Conservation (phyloP, 2,888 invertebrate species). For the Orchestes rusci region DNA sequence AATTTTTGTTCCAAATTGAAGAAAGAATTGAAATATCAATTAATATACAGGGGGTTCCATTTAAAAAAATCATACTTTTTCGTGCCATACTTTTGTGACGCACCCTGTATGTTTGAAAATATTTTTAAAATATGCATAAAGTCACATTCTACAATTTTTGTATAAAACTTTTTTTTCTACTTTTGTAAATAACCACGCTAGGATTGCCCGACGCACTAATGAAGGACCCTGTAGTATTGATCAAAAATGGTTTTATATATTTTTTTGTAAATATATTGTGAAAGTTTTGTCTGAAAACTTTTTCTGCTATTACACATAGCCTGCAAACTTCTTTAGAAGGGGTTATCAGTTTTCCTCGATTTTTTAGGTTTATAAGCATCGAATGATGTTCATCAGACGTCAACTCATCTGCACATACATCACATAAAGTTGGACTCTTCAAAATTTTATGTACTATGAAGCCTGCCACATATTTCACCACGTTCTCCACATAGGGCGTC, state of each 20-base stretch:
- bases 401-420: not conserved
- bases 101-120: no score
- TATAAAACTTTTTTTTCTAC: no score
- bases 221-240: no score
- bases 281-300: not conserved
- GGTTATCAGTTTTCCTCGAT: not conserved
- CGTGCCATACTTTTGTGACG: no score
- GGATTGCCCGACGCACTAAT: no score
- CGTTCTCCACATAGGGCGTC: constrained; percentile 3
- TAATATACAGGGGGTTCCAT: no score
- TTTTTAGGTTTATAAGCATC: not conserved
- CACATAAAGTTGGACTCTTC: not conserved
- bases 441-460: not conserved
- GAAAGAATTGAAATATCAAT: no score
- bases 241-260: not conserved
- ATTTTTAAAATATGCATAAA: no score
- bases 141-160: no score
- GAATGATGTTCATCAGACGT: not conserved
- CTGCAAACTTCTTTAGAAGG: not conserved
- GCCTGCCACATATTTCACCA: not conserved
- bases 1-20: no score
- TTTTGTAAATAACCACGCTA: no score
- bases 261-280: not conserved
- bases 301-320: not conserved
- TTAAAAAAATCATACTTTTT: no score